Percentiles rank a stretch among this genome's conserved stretches.
Evolutionary conservation across 1,140 invertebrate species (phyloP).

Genomic region (Zelostemma sp.): DNA sequence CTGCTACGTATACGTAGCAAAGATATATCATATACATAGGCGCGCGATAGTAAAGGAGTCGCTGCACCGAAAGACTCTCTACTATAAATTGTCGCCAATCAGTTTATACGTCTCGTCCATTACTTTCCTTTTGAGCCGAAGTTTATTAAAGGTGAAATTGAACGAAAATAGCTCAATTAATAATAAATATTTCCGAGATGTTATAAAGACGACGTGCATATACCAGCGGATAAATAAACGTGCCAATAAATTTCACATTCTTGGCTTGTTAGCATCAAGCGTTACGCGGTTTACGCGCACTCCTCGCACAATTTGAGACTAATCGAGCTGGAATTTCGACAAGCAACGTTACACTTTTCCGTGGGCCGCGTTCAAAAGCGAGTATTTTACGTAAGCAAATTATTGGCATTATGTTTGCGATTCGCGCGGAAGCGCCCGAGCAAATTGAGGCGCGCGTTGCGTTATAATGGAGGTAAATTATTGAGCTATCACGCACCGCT

Average conservation of each 20-base stretch:
- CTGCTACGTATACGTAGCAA: neutral
- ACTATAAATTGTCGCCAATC: constrained; percentile 46
- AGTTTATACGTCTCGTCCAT: constrained; percentile 36
- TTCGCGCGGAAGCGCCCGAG: constrained; percentile 1
- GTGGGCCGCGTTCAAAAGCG: neutral
- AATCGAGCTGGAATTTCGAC: neutral
- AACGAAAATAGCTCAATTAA: constrained; percentile 46
- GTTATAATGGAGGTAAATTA: constrained; percentile 18
- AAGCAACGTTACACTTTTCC: too few relatives aligned
- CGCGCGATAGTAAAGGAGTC: constrained; percentile 14
- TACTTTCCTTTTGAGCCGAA: constrained; percentile 36
- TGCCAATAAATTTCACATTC: constrained; percentile 22
- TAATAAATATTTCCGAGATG: constrained; percentile 35
- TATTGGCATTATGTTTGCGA: constrained; percentile 1
- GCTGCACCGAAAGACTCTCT: constrained; percentile 32
- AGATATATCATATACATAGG: constrained; percentile 22
- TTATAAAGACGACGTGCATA: constrained; percentile 33
- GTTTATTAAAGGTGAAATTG: constrained; percentile 45
- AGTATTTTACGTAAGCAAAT: neutral
- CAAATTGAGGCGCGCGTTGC: neutral
- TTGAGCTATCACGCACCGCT: constrained; percentile 37
- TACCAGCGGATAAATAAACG: constrained; percentile 25
- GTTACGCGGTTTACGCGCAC: neutral
- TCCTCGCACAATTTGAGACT: neutral
- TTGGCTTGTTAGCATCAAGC: neutral